Evolutionary conservation across 2,797 vertebrate genomes (phyloP), one percentile per base, ranked within the genome.

Genomic region (Galagoides demidoff): DNA sequence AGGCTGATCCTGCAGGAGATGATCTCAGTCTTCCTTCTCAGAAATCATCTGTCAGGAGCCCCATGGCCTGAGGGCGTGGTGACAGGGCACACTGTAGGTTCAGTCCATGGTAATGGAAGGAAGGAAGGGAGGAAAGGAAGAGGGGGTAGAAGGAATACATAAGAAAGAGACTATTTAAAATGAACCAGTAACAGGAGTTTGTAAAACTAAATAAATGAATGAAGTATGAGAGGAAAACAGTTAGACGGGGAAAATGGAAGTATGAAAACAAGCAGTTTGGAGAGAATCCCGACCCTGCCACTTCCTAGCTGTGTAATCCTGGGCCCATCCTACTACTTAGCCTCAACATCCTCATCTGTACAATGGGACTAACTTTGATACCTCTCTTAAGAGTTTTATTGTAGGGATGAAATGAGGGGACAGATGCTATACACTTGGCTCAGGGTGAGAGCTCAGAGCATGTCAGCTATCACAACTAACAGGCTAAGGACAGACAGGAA

Each of bases 1-100:
- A 59, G 22, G 19, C 0, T 37, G n/a, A 70, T 43, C 66, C 0
- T 0, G 0, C 49, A 11, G 0, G 11, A 73, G 7, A 2, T 2
- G 6, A 27, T 61, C 55, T 66, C n/a, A 29, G 1, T 25, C 6
- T 43, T 55, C 29, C 74, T 79, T 76, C 19, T 22, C 11, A 52
- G 83, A 76, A 73, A 27, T 45, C 52, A 23, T 34, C 37, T 23
- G 11, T 29, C 14, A 5, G 43, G 66, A 92, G 52, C 19, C 68
- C 2, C 73, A 0, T 1, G 45, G n/a, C 37, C 43, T 27, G 29
- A 16, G 6, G 39, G 34, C 8, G 5, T 7, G 20, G 20, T 7
- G 14, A 25, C 39, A 78, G 10, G 22, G n/a, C n/a, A 29, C 27
- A 3, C 1, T 68, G 74, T 22, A 64, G 37, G 81, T 10, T 94